A percentile compares a stretch with the other conserved stretches of the same genome.
These are phyloP conservation scores for Amblyopsis rosae DNA, from an alignment of 2,113 vertebrate genomes.

Conservation along the genomic window DNA sequence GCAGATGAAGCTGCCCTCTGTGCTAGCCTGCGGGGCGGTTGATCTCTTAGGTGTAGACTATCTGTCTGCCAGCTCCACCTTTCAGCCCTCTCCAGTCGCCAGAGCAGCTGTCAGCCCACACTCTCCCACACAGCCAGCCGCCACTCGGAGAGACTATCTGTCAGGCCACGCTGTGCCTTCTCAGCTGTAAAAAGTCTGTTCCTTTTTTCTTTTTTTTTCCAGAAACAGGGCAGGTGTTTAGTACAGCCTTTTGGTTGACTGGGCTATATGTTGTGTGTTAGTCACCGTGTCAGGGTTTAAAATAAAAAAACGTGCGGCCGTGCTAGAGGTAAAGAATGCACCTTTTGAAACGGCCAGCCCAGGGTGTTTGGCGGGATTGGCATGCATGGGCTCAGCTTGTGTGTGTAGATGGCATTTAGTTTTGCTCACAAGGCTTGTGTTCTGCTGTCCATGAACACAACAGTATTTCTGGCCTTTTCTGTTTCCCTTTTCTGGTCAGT, in stretches of 20 bases:
- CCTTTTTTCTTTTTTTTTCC: conserved; percentile 7
- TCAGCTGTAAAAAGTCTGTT: conserved; percentile 25
- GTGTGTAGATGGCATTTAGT: conserved; percentile 44
- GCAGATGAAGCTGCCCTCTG: conserved; percentile 41
- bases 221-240: conserved; percentile 58
- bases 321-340: conserved; percentile 31
- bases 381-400: conserved; percentile 45
- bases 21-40: conserved; percentile 26
- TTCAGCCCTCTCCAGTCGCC: conserved; percentile 35
- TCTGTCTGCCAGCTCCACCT: conserved; percentile 44
- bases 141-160: conserved; percentile 35
- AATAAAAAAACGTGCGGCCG: conserved; percentile 34
- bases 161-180: conserved; percentile 40
- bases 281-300: conserved; percentile 41
- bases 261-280: conserved; percentile 31
- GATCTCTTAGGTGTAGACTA: conserved; percentile 46
- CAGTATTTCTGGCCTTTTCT: conserved; percentile 23
- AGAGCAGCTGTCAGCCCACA: conserved; percentile 56
- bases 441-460: conserved; percentile 31
- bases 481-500: conserved; percentile 42
- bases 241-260: conserved; percentile 34
- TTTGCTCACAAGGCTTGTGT: conserved; percentile 37
- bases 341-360: conserved; percentile 46
- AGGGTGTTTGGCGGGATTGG: conserved; percentile 40
- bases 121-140: conserved; percentile 53